Evolutionary conservation across 2,113 vertebrate genomes (phyloP), one percentile per base, ranked within the genome.

Genomic region (Chaetodon trifascialis): DNA sequence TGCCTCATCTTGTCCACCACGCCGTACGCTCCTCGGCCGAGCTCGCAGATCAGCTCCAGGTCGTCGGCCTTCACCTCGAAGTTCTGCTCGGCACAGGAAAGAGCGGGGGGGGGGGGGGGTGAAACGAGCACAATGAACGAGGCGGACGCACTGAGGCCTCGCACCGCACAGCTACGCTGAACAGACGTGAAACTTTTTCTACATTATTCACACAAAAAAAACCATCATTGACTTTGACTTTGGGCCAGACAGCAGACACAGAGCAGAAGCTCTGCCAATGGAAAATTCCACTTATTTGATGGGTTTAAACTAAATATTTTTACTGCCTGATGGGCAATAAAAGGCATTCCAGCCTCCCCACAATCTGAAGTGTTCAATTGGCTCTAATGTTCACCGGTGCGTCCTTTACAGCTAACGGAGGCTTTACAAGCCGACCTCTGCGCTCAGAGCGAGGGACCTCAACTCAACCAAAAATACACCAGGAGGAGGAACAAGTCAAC

Each of bases 1-100:
- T 99, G 98, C 51, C 94, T 95, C 98, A 99, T 99, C 95, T 97
- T 98, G 94, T 99, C 97, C 95, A 99, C 98, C 74, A 99, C 98
- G 17, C 97, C 98, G 34, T 99, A 99, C 0, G 97, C 98, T 38
- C 98, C 98, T 47, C 98, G 95, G 0, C 98, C 98, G 76, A 99
- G 95, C 92, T 99, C 98, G 11, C 94, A 89, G 62, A 99, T 97
- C 78, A 95, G 96, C 84, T 97, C 97, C 95, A 99, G 91, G 94
- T 99, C 98, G 94, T 99, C 98, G 0, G 98, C 98, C 90, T 98
- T 98, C 91, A 99, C 97, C 94, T 97, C 98, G 84, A 99, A 99
- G 84, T 99, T 99, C 98, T 99, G 88, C 0, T 11, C 44, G 52
- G 11, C 36, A 74, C 4, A 12, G 52, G 15, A 4, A 11, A 46